phyloP scores from a whole-genome alignment of 2,888 invertebrate genomes.

The Elmis aenea region DNA sequence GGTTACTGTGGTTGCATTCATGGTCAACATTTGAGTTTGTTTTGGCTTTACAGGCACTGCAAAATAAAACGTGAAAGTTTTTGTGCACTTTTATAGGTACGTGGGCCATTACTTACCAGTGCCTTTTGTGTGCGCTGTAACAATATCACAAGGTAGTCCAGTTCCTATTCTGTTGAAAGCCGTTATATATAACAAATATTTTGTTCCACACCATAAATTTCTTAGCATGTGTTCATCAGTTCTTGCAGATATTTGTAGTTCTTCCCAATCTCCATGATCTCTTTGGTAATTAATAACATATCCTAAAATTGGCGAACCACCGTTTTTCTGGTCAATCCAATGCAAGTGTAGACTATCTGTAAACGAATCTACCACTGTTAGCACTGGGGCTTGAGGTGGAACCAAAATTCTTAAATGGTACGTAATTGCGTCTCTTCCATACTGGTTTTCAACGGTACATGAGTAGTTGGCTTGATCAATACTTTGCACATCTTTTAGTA shows the following conservation, averaged over 20 bases:
- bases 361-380: slow-evolving; percentile 76
- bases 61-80: too few species aligned
- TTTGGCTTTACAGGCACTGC: slow-evolving; percentile 72
- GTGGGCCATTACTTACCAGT: slow-evolving; percentile 52
- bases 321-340: slow-evolving; percentile 74
- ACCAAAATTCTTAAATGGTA: slow-evolving; percentile 72
- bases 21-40: slow-evolving; percentile 74
- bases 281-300: slow-evolving; percentile 88
- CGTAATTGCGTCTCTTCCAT: slow-evolving; percentile 77
- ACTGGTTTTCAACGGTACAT: slow-evolving; percentile 77
- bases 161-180: slow-evolving; percentile 89
- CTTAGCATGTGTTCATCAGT: slow-evolving; percentile 73
- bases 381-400: slow-evolving; percentile 79
- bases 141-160: slow-evolving; percentile 82
- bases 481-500: slow-evolving; percentile 72
- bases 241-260: slow-evolving; percentile 77
- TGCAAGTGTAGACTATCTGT: slow-evolving; percentile 77
- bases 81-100: neutral
- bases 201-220: slow-evolving; percentile 82
- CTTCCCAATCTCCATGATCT: slow-evolving; percentile 89
- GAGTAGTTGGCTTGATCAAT: slow-evolving; percentile 88
- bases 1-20: slow-evolving; percentile 81
- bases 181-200: slow-evolving; percentile 82
- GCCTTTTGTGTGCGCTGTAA: slow-evolving; percentile 78
- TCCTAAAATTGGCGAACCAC: slow-evolving; percentile 75